These are phyloP conservation scores for Hassar affinis DNA, from an alignment of 2,113 vertebrate genomes.

Conservation along the genomic window DNA sequence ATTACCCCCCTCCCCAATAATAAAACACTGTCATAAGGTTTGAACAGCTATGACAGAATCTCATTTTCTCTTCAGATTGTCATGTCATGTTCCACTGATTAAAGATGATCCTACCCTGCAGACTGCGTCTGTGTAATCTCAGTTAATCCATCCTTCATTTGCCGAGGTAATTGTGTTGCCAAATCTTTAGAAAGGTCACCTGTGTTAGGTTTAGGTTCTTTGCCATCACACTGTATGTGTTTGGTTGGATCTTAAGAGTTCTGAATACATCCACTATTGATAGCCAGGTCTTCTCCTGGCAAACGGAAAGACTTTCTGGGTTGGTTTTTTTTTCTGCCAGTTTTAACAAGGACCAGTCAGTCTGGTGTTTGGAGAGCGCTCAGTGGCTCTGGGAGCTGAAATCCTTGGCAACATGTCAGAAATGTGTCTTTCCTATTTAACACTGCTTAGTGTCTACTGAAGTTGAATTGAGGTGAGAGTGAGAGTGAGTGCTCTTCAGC, in stretches of 20 bases:
- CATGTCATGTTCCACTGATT: slow-evolving; percentile 12
- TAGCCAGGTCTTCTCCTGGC: neutral
- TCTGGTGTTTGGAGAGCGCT: slow-evolving; percentile 56
- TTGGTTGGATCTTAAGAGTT: neutral
- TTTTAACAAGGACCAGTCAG: slow-evolving; percentile 57
- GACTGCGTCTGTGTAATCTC: slow-evolving; percentile 12
- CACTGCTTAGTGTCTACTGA: slow-evolving; percentile 34
- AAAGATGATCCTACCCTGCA: slow-evolving; percentile 9
- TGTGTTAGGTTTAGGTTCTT: slow-evolving; percentile 9
- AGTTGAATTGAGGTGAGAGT: slow-evolving; percentile 3
- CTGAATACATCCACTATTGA: slow-evolving; percentile 11
- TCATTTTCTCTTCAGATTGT: slow-evolving; percentile 19
- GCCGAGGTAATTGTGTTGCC: neutral
- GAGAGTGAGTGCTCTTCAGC: slow-evolving; percentile 11
- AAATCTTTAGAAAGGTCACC: slow-evolving; percentile 18
- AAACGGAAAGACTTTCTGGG: slow-evolving; percentile 56
- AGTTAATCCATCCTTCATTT: slow-evolving; percentile 22
- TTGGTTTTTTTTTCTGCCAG: neutral
- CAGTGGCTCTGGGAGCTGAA: slow-evolving; percentile 39
- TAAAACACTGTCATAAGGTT: slow-evolving; percentile 33
- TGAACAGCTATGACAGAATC: slow-evolving; percentile 20
- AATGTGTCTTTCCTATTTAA: slow-evolving; percentile 58
- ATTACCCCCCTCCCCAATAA: neutral
- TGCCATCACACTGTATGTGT: neutral
- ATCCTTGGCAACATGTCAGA: slow-evolving; percentile 51